Conservation (phyloP, 2,797 vertebrate species). For the Acrossocheilus fasciatus region DNA sequence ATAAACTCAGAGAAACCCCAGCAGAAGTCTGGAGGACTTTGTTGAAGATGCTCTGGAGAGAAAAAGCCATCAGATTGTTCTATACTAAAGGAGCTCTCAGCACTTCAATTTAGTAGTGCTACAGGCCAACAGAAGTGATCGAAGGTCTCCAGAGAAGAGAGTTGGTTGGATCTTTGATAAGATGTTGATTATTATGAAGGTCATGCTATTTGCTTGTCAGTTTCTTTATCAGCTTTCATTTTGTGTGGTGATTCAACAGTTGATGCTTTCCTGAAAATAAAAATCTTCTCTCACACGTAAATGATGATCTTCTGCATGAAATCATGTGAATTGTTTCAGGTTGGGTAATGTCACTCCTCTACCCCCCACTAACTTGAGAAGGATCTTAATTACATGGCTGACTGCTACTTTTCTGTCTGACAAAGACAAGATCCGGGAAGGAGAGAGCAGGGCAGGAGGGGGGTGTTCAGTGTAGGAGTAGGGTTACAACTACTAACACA, state of each 20-base stretch:
- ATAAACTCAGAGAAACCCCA: not conserved
- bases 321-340: not conserved
- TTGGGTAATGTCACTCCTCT: not conserved
- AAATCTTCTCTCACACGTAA: not conserved
- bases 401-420: constrained; percentile 68
- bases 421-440: constrained; percentile 82
- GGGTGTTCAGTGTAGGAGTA: constrained; percentile 1
- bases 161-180: not conserved
- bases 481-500: constrained; percentile 25
- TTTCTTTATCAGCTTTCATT: not conserved
- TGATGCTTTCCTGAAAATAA: constrained; percentile 17
- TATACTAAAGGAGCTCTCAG: not conserved
- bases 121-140: not conserved
- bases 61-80: not conserved
- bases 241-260: constrained; percentile 3
- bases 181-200: not conserved
- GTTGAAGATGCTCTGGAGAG: not conserved
- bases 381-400: constrained; percentile 81
- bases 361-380: constrained; percentile 54
- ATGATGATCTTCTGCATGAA: constrained; percentile 23
- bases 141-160: not conserved
- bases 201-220: constrained; percentile 6
- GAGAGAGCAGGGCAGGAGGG: constrained; percentile 46
- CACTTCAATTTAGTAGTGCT: not conserved
- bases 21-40: not conserved